Evolutionary conservation across 2,888 invertebrate species (phyloP).

Genomic region (Hydroisotoma schaefferi): DNA sequence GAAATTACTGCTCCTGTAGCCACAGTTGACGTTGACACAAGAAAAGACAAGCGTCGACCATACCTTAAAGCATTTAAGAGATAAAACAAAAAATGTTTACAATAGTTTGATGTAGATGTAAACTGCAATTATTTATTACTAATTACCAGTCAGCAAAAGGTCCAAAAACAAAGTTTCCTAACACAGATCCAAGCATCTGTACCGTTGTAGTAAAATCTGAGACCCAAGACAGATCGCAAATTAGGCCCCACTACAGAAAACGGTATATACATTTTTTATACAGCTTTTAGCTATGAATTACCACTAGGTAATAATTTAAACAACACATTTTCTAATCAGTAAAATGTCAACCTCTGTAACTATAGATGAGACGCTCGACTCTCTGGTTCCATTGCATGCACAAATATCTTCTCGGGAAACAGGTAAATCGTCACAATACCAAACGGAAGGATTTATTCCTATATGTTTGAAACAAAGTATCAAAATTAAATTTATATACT

Average conservation of each 20-base stretch:
- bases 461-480: no score
- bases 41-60: constrained; percentile 27
- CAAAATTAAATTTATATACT: no score
- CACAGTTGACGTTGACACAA: constrained; percentile 26
- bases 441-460: constrained; percentile 18
- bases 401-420: constrained; percentile 6
- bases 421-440: constrained; percentile 17
- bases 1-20: constrained; percentile 20
- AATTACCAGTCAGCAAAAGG: constrained; percentile 33
- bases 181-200: constrained; percentile 37
- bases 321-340: background rate
- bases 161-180: constrained; percentile 23
- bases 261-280: no score
- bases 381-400: constrained; percentile 1
- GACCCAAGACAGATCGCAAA: constrained; percentile 34
- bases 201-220: constrained; percentile 37
- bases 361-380: background rate
- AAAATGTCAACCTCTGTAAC: constrained; percentile 2
- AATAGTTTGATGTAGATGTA: no score
- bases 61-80: constrained; percentile 13
- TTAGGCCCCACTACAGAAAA: constrained; percentile 31
- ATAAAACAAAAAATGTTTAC: background rate
- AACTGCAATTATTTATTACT: background rate
- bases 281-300: no score
- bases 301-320: no score